These are phyloP conservation scores for Amniataba percoides DNA, from an alignment of 2,797 vertebrate genomes.

Conservation along the genomic window DNA sequence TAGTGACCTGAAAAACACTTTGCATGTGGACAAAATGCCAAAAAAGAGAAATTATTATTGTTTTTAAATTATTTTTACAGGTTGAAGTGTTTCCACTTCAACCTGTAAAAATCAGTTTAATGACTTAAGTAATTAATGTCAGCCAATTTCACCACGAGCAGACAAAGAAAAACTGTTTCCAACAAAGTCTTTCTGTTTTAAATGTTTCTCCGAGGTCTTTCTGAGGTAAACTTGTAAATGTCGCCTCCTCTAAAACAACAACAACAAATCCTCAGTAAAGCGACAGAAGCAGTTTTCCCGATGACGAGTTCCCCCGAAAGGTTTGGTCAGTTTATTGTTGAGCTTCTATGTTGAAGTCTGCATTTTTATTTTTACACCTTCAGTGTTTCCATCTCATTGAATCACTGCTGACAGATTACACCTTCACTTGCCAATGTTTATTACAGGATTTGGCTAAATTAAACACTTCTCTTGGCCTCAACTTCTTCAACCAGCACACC, in stretches of 20 bases:
- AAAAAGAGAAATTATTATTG: too few relatives aligned
- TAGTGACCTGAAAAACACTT: too few relatives aligned
- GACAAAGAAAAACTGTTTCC: too few relatives aligned
- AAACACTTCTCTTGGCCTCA: slow-evolving; percentile 43
- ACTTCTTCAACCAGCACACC: slow-evolving; percentile 24
- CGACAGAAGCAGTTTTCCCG: background rate
- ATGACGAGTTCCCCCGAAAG: background rate
- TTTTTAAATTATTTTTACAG: too few relatives aligned
- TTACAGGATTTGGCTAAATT: slow-evolving; percentile 45
- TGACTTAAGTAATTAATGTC: too few relatives aligned
- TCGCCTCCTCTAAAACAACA: background rate
- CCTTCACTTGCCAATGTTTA: slow-evolving; percentile 39
- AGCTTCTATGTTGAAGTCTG: slow-evolving; percentile 10
- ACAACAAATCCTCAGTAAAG: background rate
- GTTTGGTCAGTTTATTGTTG: background rate
- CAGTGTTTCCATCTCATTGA: slow-evolving; percentile 30
- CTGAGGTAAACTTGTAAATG: background rate
- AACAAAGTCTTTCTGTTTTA: background rate
- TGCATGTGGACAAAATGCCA: too few relatives aligned
- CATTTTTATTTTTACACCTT: slow-evolving; percentile 37
- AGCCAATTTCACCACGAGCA: too few relatives aligned
- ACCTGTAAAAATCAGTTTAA: too few relatives aligned
- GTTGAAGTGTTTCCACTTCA: too few relatives aligned
- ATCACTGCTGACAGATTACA: slow-evolving; percentile 47
- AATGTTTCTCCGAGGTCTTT: background rate